Evolutionary conservation across 2,113 vertebrate species (phyloP).

Genomic region (Colinus virginianus): DNA sequence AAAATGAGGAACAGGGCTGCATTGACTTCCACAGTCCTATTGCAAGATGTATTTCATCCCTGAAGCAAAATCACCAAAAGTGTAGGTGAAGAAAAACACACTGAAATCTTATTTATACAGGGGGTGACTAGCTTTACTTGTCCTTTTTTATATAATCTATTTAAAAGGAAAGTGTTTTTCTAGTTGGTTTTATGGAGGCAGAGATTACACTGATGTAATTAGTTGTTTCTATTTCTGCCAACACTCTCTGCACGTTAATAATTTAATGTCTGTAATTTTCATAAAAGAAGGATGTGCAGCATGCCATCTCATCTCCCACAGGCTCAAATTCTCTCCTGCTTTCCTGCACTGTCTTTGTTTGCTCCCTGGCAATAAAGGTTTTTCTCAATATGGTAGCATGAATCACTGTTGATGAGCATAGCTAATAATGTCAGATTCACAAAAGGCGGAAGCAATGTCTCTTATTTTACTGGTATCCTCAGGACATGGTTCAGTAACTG

Average conservation of each 20-base stretch:
- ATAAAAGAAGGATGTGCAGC: neutral
- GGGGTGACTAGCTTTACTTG: neutral
- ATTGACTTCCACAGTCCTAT: neutral
- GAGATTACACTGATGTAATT: neutral
- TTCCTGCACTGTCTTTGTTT: neutral
- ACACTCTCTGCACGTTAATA: neutral
- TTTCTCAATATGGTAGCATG: neutral
- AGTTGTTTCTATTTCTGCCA: neutral
- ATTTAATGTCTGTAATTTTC: slow-evolving; percentile 1
- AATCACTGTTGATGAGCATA: neutral
- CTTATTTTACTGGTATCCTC: neutral
- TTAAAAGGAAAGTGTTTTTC: neutral
- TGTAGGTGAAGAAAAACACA: neutral
- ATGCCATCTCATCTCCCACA: neutral
- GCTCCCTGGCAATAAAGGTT: neutral
- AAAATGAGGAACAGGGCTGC: rapidly evolving
- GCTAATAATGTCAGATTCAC: neutral
- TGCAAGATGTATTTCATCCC: neutral
- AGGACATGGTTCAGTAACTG: neutral
- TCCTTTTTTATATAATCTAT: neutral
- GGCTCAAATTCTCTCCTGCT: neutral
- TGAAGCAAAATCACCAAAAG: neutral
- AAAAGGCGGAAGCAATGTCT: neutral
- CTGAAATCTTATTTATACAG: neutral
- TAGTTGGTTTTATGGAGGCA: neutral